These are phyloP conservation scores for Malurus cyaneus DNA, from an alignment of 2,113 vertebrate genomes.

Conservation along the genomic window DNA sequence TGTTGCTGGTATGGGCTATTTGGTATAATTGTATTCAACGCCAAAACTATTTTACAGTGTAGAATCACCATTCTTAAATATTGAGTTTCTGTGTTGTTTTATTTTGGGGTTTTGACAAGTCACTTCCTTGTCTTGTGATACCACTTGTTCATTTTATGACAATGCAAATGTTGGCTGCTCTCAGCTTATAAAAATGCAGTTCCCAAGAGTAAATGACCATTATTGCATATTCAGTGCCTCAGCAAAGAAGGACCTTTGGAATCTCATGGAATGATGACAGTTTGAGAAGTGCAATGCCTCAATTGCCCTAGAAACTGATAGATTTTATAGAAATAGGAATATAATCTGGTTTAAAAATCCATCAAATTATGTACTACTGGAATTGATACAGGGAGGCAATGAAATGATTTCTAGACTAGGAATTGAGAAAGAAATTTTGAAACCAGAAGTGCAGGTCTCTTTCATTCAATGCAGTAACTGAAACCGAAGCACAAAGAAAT, in stretches of 20 bases:
- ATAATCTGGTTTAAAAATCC: not conserved
- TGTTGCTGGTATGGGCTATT: not conserved
- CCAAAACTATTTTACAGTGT: not conserved
- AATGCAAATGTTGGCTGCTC: not conserved
- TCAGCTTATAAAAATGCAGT: not conserved
- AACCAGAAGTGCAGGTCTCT: not conserved
- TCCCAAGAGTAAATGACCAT: not conserved
- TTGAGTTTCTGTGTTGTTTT: not conserved
- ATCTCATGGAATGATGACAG: not conserved
- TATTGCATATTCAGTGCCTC: not conserved
- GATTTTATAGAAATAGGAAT: not conserved
- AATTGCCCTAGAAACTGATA: not conserved
- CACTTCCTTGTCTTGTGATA: not conserved
- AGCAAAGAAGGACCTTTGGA: not conserved
- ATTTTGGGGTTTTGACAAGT: not conserved
- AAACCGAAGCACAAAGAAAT: not conserved
- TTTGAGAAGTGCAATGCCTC: not conserved
- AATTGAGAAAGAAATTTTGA: not conserved
- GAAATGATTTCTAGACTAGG: not conserved
- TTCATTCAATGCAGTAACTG: not conserved
- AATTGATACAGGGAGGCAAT: not conserved
- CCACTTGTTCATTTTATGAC: not conserved
- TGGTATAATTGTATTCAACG: rapidly evolving
- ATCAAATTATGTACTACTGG: not conserved
- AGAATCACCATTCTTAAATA: not conserved